Base-by-base conservation (phyloP, 2,888 invertebrate species). In the Andrena minutula region DNA sequence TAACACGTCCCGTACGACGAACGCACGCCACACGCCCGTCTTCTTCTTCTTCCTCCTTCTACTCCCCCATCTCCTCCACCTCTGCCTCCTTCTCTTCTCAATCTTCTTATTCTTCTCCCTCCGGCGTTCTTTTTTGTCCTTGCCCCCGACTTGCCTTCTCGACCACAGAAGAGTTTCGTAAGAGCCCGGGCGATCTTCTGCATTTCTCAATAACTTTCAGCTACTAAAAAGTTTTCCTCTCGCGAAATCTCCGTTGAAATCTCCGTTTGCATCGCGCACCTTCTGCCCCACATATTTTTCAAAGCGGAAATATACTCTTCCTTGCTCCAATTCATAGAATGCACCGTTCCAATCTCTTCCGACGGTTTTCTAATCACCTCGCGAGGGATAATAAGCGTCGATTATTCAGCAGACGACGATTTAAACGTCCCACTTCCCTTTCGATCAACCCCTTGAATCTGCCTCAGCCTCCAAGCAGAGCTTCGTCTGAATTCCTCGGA, bases 1-100 rank as follows among this genome's bases (percentile, higher is more conserved):
- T 93, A 93, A 93, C 92, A 92, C 92, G 92, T 92, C 91, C 93
- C 92, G 89, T 89, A 91, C 91, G 91, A 92, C 90, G 90, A 91
- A 91, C 90, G 90, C 91, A 89, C 90, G 89, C 92, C 90, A 89
- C 91, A 91, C 91, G 92, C 89, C 90, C 91, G 90, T 89, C 87
- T 86, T 81, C 86, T 85, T 85, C 86, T 78, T 83, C 83, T 80
- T 82, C 83, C 70, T 80, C 84, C 60, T 64, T 69, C 53, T 77
- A 66, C 71, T 66, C 82, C 53, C 69, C 70, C 30, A 68, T 72
- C 82, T 84, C 65, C 65, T 49, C 41, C 71, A 65, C 63, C 63
- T 69, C 68, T 49, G 56, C 35, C 49, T 73, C 75, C 73, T 84
- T 53, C 41, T 80, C 70, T 64, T 58, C 69, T 70, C 41, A 4